Percentiles rank a stretch among this genome's conserved stretches.
Evolutionary conservation across 1,140 invertebrate species (phyloP).

Genomic region (Bilobella aurantiaca): DNA sequence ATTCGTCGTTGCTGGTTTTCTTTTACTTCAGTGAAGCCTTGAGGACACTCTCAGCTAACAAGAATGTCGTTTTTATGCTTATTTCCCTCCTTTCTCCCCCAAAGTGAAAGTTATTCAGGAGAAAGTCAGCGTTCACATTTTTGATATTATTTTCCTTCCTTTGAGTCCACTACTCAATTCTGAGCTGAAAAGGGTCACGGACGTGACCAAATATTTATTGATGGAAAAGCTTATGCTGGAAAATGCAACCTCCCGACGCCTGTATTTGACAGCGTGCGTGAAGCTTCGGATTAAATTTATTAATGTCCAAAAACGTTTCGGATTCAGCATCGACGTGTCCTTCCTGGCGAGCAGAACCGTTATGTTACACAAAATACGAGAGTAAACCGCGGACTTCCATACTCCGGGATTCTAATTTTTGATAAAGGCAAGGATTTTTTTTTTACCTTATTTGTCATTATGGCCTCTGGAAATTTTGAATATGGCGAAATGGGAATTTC

Average conservation of each 20-base stretch:
- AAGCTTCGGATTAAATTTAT: slow-evolving; percentile 33
- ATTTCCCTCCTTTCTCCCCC: not conserved
- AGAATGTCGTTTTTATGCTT: not conserved
- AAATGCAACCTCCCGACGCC: slow-evolving; percentile 17
- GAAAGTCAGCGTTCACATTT: not conserved
- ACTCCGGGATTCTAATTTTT: no score
- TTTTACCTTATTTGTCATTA: no score
- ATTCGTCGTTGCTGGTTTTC: not conserved
- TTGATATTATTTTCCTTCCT: not conserved
- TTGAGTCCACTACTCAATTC: no score
- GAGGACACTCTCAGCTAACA: not conserved
- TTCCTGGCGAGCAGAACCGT: no score
- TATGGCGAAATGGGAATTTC: no score
- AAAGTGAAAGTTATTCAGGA: not conserved
- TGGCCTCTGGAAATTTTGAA: no score
- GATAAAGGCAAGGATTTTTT: no score
- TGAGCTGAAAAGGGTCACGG: slow-evolving; percentile 31
- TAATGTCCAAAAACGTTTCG: slow-evolving; percentile 15
- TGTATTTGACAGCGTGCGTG: slow-evolving; percentile 28
- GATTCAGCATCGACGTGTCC: not conserved
- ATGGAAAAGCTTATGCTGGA: slow-evolving; percentile 27
- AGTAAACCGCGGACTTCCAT: no score
- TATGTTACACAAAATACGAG: no score
- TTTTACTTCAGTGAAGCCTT: not conserved
- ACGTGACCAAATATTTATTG: slow-evolving; percentile 38